These are phyloP conservation scores for Tachysurus fulvidraco DNA, from an alignment of 2,113 vertebrate species.

Conservation along the genomic window DNA sequence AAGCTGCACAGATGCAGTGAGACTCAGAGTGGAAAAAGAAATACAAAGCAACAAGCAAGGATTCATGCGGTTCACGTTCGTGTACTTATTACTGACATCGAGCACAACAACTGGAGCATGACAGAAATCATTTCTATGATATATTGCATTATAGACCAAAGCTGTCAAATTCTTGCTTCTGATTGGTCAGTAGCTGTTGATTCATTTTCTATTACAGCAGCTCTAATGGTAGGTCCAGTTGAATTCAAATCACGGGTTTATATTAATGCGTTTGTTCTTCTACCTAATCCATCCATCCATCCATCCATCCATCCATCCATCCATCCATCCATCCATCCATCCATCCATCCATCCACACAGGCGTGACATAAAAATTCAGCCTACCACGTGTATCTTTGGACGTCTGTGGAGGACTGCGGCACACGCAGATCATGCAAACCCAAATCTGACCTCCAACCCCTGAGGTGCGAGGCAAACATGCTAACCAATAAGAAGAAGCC, in stretches of 20 bases:
- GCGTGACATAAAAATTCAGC: too few species aligned
- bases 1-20: not conserved
- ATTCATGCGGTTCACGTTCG: not conserved
- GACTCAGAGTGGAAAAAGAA: not conserved
- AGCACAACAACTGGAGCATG: not conserved
- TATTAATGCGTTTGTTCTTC: not conserved
- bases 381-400: too few species aligned
- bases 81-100: conserved; percentile 16
- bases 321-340: too few species aligned
- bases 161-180: not conserved
- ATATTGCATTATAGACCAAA: not conserved
- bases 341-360: too few species aligned
- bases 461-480: too few species aligned
- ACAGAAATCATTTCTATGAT: conserved; percentile 2
- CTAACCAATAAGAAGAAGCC: too few species aligned
- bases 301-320: too few species aligned
- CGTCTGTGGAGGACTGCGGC: too few species aligned
- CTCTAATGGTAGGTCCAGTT: not conserved
- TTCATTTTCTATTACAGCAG: not conserved
- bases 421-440: too few species aligned
- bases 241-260: not conserved
- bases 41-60: not conserved
- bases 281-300: not conserved
- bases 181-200: not conserved
- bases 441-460: too few species aligned